These are phyloP conservation scores for Laspeyria flexula DNA, from an alignment of 2,888 invertebrate genomes.

Conservation along the genomic window DNA sequence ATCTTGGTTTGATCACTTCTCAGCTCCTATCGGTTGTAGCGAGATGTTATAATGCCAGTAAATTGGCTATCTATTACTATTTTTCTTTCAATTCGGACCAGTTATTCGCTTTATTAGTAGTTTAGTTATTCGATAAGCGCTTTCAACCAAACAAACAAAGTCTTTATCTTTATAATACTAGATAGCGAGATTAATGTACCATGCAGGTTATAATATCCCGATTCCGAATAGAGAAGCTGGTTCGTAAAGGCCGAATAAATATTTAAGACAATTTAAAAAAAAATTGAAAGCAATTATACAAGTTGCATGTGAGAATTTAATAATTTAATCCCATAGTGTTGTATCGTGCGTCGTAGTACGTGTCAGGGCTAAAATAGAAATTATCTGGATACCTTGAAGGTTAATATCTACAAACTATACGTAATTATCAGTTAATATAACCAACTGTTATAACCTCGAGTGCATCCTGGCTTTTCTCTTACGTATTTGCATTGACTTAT, in stretches of 20 bases:
- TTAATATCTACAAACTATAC: conserved; percentile 25
- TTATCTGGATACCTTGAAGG: conserved; percentile 38
- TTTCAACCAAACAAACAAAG: too few relatives aligned
- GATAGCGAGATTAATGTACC: too few relatives aligned
- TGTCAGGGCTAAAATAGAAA: conserved; percentile 42
- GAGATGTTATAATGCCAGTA: too few relatives aligned
- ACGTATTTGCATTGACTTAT: neutral
- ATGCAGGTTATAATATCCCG: too few relatives aligned
- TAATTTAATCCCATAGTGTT: neutral
- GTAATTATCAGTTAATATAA: conserved; percentile 25
- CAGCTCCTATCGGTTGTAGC: too few relatives aligned
- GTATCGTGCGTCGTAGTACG: conserved; percentile 18
- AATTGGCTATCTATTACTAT: too few relatives aligned
- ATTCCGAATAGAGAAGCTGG: too few relatives aligned
- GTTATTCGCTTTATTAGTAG: too few relatives aligned
- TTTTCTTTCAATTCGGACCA: too few relatives aligned
- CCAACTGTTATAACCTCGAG: conserved; percentile 44
- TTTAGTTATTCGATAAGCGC: too few relatives aligned
- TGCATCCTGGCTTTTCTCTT: conserved; percentile 51
- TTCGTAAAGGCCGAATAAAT: neutral
- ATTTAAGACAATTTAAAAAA: neutral
- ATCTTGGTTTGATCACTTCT: too few relatives aligned
- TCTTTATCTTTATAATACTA: too few relatives aligned
- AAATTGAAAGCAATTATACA: neutral
- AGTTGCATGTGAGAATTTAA: neutral